Conservation (phyloP, 2,797 vertebrate species). For the Sebastolobus altivelis region DNA sequence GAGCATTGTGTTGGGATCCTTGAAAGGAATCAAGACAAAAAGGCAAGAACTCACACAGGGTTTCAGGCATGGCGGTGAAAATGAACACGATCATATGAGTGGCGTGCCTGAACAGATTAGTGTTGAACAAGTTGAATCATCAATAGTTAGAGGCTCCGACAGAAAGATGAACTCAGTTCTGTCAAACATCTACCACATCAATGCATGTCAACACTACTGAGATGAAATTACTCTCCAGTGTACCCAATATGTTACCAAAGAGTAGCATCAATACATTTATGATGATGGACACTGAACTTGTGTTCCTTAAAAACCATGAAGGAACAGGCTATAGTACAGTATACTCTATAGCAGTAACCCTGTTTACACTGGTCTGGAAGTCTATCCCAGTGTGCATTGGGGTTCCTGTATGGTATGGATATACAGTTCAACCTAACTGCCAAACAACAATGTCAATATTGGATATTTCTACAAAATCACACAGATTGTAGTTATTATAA, state of each 20-base stretch:
- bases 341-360: not conserved
- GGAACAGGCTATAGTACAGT: not conserved
- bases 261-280: not conserved
- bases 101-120: slow-evolving; percentile 31
- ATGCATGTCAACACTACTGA: not conserved
- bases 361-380: not conserved
- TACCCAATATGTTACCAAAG: not conserved
- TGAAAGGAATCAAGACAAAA: slow-evolving; percentile 48
- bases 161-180: slow-evolving; percentile 9
- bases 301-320: not conserved
- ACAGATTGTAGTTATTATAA: too few relatives aligned
- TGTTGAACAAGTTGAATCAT: slow-evolving; percentile 24
- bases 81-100: slow-evolving; percentile 29
- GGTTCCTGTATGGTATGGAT: too few relatives aligned
- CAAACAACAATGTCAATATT: not conserved
- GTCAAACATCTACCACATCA: slow-evolving; percentile 13
- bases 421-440: not conserved
- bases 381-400: not conserved
- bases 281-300: not conserved
- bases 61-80: slow-evolving; percentile 21
- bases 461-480: not conserved
- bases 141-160: slow-evolving; percentile 29
- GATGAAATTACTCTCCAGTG: not conserved
- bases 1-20: slow-evolving; percentile 39
- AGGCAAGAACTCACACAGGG: slow-evolving; percentile 29